Evolutionary conservation across 2,888 invertebrate species (phyloP).

Genomic region (Lasioglossum oenotherae): DNA sequence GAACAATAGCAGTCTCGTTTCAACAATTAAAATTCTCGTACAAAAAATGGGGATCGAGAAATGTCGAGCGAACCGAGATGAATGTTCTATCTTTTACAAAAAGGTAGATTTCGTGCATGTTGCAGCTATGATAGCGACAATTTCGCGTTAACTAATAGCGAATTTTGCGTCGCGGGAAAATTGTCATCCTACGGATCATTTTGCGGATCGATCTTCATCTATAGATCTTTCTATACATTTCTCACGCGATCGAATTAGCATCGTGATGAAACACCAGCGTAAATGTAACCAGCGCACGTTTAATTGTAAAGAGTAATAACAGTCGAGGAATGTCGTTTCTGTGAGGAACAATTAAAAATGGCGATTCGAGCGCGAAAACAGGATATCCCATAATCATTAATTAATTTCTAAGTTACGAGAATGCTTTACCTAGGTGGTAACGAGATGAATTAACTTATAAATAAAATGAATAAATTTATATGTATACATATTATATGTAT

Average conservation of each 20-base stretch:
- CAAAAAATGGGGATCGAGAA: background rate
- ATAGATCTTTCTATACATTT: background rate
- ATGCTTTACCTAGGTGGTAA: constrained; percentile 77
- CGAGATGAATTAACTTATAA: constrained; percentile 76
- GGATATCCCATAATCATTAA: constrained; percentile 57
- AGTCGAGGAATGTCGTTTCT: constrained; percentile 40
- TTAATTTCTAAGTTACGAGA: constrained; percentile 70
- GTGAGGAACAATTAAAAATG: constrained; percentile 39
- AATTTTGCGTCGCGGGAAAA: background rate
- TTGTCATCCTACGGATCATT: background rate
- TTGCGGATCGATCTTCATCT: background rate
- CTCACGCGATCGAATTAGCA: background rate
- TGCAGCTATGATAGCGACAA: constrained; percentile 11
- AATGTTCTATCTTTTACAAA: constrained; percentile 4
- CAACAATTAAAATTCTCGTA: background rate
- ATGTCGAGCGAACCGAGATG: background rate
- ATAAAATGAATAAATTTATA: constrained; percentile 66
- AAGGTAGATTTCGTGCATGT: constrained; percentile 24
- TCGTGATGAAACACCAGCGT: background rate
- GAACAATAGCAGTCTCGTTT: constrained; percentile 20
- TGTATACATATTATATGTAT: constrained; percentile 69
- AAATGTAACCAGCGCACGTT: constrained; percentile 29
- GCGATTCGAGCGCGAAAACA: constrained; percentile 37
- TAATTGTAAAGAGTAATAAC: constrained; percentile 42
- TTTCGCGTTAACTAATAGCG: background rate